These are phyloP conservation scores for Illadopsis cleaveri DNA, from an alignment of 2,113 vertebrate species.

Conservation along the genomic window DNA sequence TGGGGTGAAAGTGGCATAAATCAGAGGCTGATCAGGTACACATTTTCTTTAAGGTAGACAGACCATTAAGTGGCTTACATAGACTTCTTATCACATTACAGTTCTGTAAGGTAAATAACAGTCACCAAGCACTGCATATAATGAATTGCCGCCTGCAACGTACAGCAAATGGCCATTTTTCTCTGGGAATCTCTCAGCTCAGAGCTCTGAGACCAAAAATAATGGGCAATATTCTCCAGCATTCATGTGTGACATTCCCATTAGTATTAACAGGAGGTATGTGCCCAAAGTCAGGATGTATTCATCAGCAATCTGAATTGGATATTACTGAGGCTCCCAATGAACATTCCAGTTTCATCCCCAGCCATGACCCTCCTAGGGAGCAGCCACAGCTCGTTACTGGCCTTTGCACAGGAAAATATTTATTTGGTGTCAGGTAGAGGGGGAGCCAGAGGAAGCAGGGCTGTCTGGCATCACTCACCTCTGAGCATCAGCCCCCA, in stretches of 20 bases:
- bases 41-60: conserved; percentile 64
- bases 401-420: not conserved
- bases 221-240: conserved; percentile 66
- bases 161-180: conserved; percentile 62
- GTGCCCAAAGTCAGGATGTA: conserved; percentile 42
- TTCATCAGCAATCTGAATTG: conserved; percentile 51
- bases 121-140: conserved; percentile 26
- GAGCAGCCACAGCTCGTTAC: not conserved
- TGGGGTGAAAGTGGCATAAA: conserved; percentile 46
- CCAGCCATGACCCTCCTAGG: not conserved
- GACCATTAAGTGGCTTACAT: conserved; percentile 58
- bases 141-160: conserved; percentile 47
- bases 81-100: conserved; percentile 59
- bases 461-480: not conserved
- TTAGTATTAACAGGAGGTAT: conserved; percentile 61
- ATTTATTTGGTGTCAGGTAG: not conserved
- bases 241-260: conserved; percentile 61
- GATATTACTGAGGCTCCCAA: conserved; percentile 4
- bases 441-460: not conserved
- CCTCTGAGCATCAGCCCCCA: not conserved
- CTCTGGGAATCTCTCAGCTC: conserved; percentile 43
- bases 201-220: conserved; percentile 61
- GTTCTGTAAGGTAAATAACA: conserved; percentile 63
- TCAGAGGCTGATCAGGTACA: conserved; percentile 57
- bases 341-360: not conserved